phyloP scores from a whole-genome alignment of 1,140 invertebrate genomes.

The Aethina tumida region DNA sequence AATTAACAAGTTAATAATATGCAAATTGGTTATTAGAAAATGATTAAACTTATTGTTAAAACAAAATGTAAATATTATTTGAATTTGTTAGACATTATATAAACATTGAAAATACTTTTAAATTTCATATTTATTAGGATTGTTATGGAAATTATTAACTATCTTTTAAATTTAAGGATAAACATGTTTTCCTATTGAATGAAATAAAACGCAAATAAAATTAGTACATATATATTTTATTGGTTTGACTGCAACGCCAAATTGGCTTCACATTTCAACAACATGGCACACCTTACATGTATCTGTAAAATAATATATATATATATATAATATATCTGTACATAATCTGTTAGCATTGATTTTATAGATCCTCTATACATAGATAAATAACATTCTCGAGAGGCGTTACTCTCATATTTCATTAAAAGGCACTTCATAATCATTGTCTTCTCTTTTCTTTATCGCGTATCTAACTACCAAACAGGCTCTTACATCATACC shows the following conservation, averaged over 20 bases:
- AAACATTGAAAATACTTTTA: too few relatives aligned
- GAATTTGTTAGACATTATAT: too few relatives aligned
- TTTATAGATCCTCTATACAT: conserved; percentile 26
- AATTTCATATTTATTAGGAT: too few relatives aligned
- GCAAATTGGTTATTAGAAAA: too few relatives aligned
- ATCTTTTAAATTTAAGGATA: too few relatives aligned
- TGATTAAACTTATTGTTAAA: too few relatives aligned
- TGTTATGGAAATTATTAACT: too few relatives aligned
- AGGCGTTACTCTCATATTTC: conserved; percentile 10
- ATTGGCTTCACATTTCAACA: conserved; percentile 29
- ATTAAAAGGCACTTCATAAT: conserved; percentile 10
- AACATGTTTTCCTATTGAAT: too few relatives aligned
- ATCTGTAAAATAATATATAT: conserved; percentile 36
- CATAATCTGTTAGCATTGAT: conserved; percentile 22
- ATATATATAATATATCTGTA: conserved; percentile 26
- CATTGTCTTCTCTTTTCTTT: conserved; percentile 11
- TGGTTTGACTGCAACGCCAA: conserved; percentile 31
- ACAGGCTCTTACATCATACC: too few relatives aligned
- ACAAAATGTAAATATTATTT: too few relatives aligned
- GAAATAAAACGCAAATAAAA: conserved; percentile 9
- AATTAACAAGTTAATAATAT: too few relatives aligned
- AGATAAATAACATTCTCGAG: conserved; percentile 25
- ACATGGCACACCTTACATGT: conserved; percentile 37
- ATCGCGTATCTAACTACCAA: conserved; percentile 7
- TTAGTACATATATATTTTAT: conserved; percentile 27